Evolutionary conservation across 2,113 vertebrate species (phyloP).

Genomic region (Hippoglossus stenolepis): DNA sequence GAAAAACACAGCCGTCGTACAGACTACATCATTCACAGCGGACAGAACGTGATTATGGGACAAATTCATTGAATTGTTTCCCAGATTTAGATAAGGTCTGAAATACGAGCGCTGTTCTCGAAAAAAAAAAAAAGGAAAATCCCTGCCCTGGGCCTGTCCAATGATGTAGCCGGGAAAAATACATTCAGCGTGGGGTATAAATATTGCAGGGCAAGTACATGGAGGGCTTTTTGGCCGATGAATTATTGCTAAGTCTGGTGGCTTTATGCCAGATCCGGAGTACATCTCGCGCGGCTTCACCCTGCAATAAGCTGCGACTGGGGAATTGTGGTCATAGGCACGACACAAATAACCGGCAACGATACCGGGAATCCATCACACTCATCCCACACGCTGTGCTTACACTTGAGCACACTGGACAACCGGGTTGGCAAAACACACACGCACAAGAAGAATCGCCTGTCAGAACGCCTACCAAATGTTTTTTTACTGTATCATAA

Average conservation of each 20-base stretch:
- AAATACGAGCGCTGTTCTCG: conserved; percentile 30
- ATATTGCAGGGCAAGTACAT: conserved; percentile 77
- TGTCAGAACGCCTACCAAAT: background rate
- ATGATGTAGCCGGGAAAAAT: conserved; percentile 58
- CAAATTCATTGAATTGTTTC: conserved; percentile 41
- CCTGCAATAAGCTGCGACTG: conserved; percentile 63
- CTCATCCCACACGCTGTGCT: conserved; percentile 47
- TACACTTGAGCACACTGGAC: conserved; percentile 30
- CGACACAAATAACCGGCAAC: conserved; percentile 59
- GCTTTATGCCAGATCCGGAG: conserved; percentile 61
- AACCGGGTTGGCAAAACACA: conserved; percentile 8
- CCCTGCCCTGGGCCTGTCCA: conserved; percentile 42
- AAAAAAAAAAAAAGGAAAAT: conserved; percentile 26
- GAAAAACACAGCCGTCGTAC: too few relatives aligned
- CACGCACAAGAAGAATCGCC: background rate
- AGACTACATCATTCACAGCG: background rate
- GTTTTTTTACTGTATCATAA: background rate
- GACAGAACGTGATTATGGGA: conserved; percentile 1
- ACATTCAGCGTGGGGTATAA: conserved; percentile 71
- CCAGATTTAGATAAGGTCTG: conserved; percentile 41
- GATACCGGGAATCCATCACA: conserved; percentile 63
- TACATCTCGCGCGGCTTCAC: conserved; percentile 61
- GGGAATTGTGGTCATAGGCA: conserved; percentile 66
- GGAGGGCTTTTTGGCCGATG: conserved; percentile 73
- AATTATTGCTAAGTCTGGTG: conserved; percentile 77